These are phyloP conservation scores for Heliothis subflexa DNA, from an alignment of 1,140 invertebrate genomes.

Conservation along the genomic window DNA sequence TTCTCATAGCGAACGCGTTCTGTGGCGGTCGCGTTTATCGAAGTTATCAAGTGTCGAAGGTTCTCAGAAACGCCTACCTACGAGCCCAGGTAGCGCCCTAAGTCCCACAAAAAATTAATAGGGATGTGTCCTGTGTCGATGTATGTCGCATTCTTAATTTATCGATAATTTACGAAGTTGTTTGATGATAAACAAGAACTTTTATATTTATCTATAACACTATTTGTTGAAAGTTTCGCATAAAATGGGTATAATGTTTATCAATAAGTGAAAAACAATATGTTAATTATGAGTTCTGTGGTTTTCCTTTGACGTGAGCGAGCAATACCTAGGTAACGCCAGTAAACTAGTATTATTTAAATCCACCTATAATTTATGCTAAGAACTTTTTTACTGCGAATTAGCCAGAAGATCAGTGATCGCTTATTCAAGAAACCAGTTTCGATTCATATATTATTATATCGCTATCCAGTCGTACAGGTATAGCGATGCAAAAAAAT, in stretches of 20 bases:
- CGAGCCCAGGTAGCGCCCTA: slow-evolving; percentile 63
- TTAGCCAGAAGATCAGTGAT: slow-evolving; percentile 30
- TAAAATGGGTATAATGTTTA: too few species aligned
- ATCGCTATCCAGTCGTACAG: slow-evolving; percentile 16
- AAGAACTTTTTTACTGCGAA: not conserved
- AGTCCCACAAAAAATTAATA: slow-evolving; percentile 42
- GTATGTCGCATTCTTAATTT: not conserved
- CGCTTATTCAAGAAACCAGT: slow-evolving; percentile 40
- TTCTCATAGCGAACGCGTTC: slow-evolving; percentile 12
- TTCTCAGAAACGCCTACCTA: slow-evolving; percentile 74
- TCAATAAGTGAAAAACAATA: too few species aligned
- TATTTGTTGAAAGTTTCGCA: too few species aligned
- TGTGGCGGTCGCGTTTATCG: slow-evolving; percentile 34
- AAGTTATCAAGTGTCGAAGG: slow-evolving; percentile 59
- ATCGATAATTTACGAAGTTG: too few species aligned
- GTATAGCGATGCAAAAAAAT: slow-evolving; percentile 21
- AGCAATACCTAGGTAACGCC: too few species aligned
- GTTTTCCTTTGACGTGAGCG: too few species aligned
- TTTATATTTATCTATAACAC: not conserved
- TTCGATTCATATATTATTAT: slow-evolving; percentile 14
- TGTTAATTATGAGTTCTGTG: too few species aligned
- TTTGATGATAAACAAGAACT: too few species aligned
- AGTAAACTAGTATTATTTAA: not conserved
- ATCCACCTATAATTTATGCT: not conserved
- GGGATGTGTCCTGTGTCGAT: slow-evolving; percentile 47